phyloP scores from a whole-genome alignment of 2,113 vertebrate species.

The Ophiodon elongatus region DNA sequence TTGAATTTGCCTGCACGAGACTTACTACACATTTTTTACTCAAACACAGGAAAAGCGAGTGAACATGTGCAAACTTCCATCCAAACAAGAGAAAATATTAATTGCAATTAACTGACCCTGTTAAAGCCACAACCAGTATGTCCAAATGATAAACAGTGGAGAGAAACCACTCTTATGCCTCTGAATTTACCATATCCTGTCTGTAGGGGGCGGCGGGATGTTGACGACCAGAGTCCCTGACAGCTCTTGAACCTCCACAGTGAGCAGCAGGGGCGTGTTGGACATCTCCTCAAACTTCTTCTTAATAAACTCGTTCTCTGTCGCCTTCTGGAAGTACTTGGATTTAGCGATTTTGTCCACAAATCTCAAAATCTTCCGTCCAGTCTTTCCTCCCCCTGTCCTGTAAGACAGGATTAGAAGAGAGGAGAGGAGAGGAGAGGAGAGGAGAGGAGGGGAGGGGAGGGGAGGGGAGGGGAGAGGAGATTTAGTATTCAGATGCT shows the following conservation, averaged over 20 bases:
- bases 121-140: background rate
- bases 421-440: background rate
- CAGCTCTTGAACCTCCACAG: constrained; percentile 90
- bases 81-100: background rate
- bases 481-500: constrained; percentile 36
- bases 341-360: constrained; percentile 93
- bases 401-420: constrained; percentile 63
- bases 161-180: background rate
- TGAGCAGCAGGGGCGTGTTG: constrained; percentile 90
- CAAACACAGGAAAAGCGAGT: background rate
- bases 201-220: constrained; percentile 89
- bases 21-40: too few relatives aligned
- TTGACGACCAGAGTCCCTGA: constrained; percentile 88
- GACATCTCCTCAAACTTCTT: constrained; percentile 94
- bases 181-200: constrained; percentile 89
- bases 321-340: constrained; percentile 92
- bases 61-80: background rate
- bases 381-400: constrained; percentile 81
- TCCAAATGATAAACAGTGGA: background rate
- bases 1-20: background rate
- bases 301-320: constrained; percentile 92
- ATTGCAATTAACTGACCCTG: background rate
- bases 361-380: constrained; percentile 89
- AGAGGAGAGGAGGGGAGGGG: background rate
- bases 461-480: background rate